Evolutionary conservation across 2,113 vertebrate species (phyloP).

Genomic region (Scolopax mira): DNA sequence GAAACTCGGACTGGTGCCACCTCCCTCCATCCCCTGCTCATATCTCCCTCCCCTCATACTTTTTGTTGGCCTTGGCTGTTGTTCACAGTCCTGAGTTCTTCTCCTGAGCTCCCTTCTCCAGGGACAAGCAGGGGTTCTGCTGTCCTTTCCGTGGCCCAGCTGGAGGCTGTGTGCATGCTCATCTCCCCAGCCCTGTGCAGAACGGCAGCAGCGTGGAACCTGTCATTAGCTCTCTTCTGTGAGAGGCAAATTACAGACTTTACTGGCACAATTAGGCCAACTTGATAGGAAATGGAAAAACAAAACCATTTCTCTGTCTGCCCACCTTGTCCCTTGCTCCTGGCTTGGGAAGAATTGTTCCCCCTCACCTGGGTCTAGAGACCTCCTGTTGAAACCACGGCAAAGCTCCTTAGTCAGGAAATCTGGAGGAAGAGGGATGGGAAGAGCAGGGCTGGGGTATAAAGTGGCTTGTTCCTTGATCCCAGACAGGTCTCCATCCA

Average conservation of each 20-base stretch:
- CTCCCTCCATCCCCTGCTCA: fast-evolving
- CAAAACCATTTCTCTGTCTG: conserved; percentile 30
- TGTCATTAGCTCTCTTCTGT: conserved; percentile 41
- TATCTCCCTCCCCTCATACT: fast-evolving
- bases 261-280: conserved; percentile 45
- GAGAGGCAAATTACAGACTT: conserved; percentile 64
- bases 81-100: background rate
- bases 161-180: background rate
- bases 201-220: background rate
- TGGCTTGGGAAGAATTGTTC: background rate
- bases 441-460: background rate
- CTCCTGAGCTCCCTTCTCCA: background rate
- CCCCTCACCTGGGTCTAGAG: background rate
- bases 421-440: background rate
- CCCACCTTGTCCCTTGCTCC: background rate
- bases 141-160: fast-evolving
- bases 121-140: background rate
- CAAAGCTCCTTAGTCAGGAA: background rate
- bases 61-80: background rate
- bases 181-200: background rate
- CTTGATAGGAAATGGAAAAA: conserved; percentile 36
- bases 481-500: background rate
- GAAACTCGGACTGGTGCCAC: background rate
- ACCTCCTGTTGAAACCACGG: fast-evolving
- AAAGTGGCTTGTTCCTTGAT: background rate